These are phyloP conservation scores for Colletes collaris DNA, from an alignment of 2,888 invertebrate genomes.

Conservation along the genomic window DNA sequence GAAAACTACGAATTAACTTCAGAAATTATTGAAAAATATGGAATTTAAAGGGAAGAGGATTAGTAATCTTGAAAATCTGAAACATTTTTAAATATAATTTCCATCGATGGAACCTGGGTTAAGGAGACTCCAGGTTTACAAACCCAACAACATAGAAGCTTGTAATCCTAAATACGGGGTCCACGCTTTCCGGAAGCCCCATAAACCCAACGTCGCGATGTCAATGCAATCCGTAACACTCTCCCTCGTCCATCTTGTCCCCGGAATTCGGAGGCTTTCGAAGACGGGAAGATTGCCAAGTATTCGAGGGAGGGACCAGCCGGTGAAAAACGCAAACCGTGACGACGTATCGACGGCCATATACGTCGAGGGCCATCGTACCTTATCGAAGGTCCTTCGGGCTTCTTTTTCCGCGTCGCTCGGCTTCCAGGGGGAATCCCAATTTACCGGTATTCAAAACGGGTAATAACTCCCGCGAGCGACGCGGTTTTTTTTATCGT, in stretches of 20 bases:
- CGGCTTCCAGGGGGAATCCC: constrained; percentile 18
- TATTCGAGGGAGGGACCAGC: constrained; percentile 7
- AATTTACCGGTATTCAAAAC: constrained; percentile 46
- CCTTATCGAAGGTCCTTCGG: constrained; percentile 44
- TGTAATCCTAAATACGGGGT: too few species aligned
- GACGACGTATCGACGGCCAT: constrained; percentile 46
- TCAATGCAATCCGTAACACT: too few species aligned
- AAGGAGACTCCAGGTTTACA: too few species aligned
- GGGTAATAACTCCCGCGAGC: constrained; percentile 39
- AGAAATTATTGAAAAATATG: too few species aligned
- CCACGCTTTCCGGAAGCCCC: too few species aligned
- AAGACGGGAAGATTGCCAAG: constrained; percentile 58
- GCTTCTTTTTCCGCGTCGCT: constrained; percentile 23
- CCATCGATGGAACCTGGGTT: too few species aligned
- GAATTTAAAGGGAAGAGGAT: too few species aligned
- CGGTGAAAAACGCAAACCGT: constrained; percentile 48
- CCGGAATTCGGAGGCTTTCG: neutral
- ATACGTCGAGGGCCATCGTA: constrained; percentile 54
- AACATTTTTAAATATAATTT: too few species aligned
- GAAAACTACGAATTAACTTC: too few species aligned
- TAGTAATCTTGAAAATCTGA: too few species aligned
- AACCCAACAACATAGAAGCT: too few species aligned
- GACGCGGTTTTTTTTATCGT: constrained; percentile 28
- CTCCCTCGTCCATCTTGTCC: neutral
- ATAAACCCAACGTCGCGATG: too few species aligned